phyloP scores from a whole-genome alignment of 2,797 vertebrate species.

The Erethizon dorsatum region DNA sequence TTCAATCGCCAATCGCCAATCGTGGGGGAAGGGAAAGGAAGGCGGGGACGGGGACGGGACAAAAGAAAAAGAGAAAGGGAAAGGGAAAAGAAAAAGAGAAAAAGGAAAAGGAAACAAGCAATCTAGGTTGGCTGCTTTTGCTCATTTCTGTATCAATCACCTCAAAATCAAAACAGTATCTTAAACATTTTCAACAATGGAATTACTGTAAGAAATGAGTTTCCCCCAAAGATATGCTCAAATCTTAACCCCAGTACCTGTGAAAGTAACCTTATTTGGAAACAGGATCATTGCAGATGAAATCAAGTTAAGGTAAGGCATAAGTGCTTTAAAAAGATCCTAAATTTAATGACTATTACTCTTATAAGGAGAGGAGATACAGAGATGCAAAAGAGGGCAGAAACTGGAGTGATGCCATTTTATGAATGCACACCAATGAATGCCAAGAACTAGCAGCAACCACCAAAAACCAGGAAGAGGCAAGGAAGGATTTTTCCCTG shows the following conservation, averaged over 20 bases:
- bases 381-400: neutral
- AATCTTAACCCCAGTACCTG: neutral
- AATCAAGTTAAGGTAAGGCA: conserved; percentile 17
- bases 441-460: neutral
- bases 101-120: too few species aligned
- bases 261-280: neutral
- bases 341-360: neutral
- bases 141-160: too few species aligned
- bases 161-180: neutral
- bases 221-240: neutral
- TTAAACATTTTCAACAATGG: neutral
- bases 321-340: neutral
- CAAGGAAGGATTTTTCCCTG: too few species aligned
- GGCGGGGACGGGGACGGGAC: too few species aligned
- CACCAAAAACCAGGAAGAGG: neutral
- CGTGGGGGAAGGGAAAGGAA: too few species aligned
- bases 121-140: too few species aligned
- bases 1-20: too few species aligned
- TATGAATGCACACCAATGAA: neutral
- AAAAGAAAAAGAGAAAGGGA: too few species aligned
- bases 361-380: neutral
- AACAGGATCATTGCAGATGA: too few species aligned
- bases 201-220: neutral
- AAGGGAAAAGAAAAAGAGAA: too few species aligned
- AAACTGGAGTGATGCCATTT: neutral